A percentile compares a stretch with the other conserved stretches of the same genome.
phyloP scores from a whole-genome alignment of 2,797 vertebrate species.

The Bucorvus abyssinicus region DNA sequence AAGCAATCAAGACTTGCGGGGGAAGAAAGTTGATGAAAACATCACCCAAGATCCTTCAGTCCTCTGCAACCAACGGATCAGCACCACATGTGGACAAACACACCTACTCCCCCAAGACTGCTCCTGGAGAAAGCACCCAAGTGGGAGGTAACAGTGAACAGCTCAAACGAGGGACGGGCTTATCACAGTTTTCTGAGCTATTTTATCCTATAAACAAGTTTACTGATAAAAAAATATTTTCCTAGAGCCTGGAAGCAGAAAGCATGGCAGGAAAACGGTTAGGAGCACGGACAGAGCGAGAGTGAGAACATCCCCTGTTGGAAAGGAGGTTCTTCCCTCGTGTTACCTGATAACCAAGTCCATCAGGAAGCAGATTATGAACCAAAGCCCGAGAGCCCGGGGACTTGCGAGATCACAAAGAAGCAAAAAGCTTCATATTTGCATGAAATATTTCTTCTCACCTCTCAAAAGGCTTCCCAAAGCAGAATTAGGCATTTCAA shows the following conservation, averaged over 20 bases:
- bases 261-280: neutral
- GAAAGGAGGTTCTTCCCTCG: neutral
- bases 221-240: neutral
- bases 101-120: neutral
- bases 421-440: neutral
- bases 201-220: neutral
- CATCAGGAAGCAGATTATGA: neutral
- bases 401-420: accelerated
- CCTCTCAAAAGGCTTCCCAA: neutral
- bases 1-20: neutral
- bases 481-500: neutral
- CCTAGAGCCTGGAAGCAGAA: neutral
- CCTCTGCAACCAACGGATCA: neutral
- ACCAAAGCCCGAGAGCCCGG: accelerated
- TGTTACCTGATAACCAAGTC: accelerated
- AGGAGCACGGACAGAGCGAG: neutral
- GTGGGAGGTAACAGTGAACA: neutral
- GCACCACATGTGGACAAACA: neutral
- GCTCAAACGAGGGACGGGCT: neutral
- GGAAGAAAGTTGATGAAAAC: neutral
- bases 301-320: neutral
- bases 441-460: neutral
- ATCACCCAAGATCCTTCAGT: neutral
- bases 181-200: neutral
- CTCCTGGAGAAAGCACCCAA: neutral